Conservation (phyloP, 2,888 invertebrate genomes). For the Tetropium fuscum region DNA sequence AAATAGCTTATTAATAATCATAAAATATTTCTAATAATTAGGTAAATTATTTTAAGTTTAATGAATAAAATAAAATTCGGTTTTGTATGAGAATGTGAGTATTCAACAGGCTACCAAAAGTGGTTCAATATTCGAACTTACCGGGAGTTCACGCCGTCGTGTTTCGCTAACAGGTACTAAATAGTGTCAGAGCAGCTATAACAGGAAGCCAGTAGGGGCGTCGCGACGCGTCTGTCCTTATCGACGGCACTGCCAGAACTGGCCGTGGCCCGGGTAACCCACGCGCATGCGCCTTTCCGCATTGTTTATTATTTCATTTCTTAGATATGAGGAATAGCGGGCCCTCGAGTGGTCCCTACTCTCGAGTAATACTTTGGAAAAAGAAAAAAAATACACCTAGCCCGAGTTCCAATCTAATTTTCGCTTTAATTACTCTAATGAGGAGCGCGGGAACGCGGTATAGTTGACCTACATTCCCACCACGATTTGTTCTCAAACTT, state of each 20-base stretch:
- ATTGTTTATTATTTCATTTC: slow-evolving; percentile 58
- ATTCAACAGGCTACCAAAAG: neutral
- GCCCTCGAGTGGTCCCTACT: slow-evolving; percentile 1
- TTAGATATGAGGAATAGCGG: slow-evolving; percentile 12
- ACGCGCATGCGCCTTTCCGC: slow-evolving; percentile 59
- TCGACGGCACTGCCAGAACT: slow-evolving; percentile 57
- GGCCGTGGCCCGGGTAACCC: slow-evolving; percentile 57
- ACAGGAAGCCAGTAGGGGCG: slow-evolving; percentile 38
- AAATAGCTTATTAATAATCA: no score
- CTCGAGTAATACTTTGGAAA: neutral
- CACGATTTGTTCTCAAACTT: neutral
- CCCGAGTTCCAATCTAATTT: neutral
- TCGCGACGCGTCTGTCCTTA: slow-evolving; percentile 56
- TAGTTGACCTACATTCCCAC: slow-evolving; percentile 15
- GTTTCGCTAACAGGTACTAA: slow-evolving; percentile 25
- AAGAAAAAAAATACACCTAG: slow-evolving; percentile 1
- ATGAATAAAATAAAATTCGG: no score
- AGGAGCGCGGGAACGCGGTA: neutral
- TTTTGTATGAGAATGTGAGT: no score
- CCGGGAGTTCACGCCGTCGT: slow-evolving; percentile 26
- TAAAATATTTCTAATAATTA: no score
- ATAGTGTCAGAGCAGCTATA: neutral
- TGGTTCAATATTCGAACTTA: slow-evolving; percentile 13
- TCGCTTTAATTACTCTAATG: slow-evolving; percentile 6
- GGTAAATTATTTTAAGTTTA: no score